Conservation (phyloP, 2,113 vertebrate species). For the Polypterus senegalus region DNA sequence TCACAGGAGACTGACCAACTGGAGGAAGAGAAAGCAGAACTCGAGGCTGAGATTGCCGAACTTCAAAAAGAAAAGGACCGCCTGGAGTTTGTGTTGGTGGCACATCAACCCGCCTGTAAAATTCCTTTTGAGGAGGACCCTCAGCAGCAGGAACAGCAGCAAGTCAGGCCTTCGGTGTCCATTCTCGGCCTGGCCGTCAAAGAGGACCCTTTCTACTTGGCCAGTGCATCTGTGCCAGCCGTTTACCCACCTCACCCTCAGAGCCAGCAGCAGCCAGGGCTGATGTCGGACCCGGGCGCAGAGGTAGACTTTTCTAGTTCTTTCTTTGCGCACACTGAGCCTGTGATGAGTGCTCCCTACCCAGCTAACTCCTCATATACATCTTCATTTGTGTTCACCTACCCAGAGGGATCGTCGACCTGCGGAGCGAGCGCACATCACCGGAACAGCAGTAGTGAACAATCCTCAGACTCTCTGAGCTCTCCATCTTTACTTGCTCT, state of each 20-base stretch:
- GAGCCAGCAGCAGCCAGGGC: slow-evolving; percentile 42
- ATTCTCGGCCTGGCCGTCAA: slow-evolving; percentile 59
- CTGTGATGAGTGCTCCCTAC: slow-evolving; percentile 58
- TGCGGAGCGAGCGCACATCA: slow-evolving; percentile 80
- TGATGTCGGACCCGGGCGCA: slow-evolving; percentile 46
- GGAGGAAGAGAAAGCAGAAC: slow-evolving; percentile 85
- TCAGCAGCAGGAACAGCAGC: slow-evolving; percentile 28
- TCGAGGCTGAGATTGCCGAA: slow-evolving; percentile 88
- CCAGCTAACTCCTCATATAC: slow-evolving; percentile 85
- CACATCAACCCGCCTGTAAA: slow-evolving; percentile 85
- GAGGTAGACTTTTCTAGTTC: slow-evolving; percentile 82
- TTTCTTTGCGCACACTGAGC: slow-evolving; percentile 76
- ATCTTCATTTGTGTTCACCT: slow-evolving; percentile 98
- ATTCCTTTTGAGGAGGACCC: slow-evolving; percentile 69
- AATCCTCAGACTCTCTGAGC: slow-evolving; percentile 85
- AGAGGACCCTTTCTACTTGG: slow-evolving; percentile 71
- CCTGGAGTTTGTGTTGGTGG: slow-evolving; percentile 82
- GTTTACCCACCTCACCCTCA: slow-evolving; percentile 50
- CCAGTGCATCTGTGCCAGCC: slow-evolving; percentile 35
- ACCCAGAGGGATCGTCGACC: slow-evolving; percentile 83
- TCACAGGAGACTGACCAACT: slow-evolving; percentile 81
- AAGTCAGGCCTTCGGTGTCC: slow-evolving; percentile 38
- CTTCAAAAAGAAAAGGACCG: slow-evolving; percentile 91
- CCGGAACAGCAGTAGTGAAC: slow-evolving; percentile 91
- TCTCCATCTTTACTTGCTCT: slow-evolving; percentile 89